These are phyloP conservation scores for Drosophila pegasa DNA, from an alignment of 2,888 invertebrate genomes.

Conservation along the genomic window DNA sequence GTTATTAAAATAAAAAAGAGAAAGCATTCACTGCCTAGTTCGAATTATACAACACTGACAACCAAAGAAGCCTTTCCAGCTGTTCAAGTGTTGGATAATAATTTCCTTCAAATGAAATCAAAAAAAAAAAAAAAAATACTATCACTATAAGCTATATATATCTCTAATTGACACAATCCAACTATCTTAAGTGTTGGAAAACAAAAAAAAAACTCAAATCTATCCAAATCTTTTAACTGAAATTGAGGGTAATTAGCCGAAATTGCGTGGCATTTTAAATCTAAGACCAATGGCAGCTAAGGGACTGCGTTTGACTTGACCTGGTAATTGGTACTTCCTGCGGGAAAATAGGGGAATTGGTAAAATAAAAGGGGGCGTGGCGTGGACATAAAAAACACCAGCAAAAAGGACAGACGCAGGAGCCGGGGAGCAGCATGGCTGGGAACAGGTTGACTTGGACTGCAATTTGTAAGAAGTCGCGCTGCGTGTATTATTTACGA, in stretches of 20 bases:
- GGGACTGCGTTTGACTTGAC: conserved; percentile 52
- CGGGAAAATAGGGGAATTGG: conserved; percentile 50
- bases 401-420: background rate
- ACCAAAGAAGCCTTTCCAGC: background rate
- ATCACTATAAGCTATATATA: background rate
- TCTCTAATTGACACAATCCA: background rate
- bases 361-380: conserved; percentile 45
- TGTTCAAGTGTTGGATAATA: background rate
- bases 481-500: conserved; percentile 79
- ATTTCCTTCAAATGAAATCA: background rate
- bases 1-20: background rate
- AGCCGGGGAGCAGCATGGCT: background rate
- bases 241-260: conserved; percentile 28
- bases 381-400: conserved; percentile 18
- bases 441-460: conserved; percentile 65
- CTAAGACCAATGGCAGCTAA: conserved; percentile 6
- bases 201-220: too few species aligned
- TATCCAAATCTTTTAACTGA: background rate
- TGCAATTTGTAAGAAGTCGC: conserved; percentile 76
- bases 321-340: conserved; percentile 72
- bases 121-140: too few species aligned
- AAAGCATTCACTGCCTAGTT: too few species aligned
- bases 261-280: background rate
- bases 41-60: too few species aligned
- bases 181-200: background rate